A percentile compares a stretch with the other conserved stretches of the same genome.
phyloP scores from a whole-genome alignment of 2,113 vertebrate species.

The Phalacrocorax aristotelis region DNA sequence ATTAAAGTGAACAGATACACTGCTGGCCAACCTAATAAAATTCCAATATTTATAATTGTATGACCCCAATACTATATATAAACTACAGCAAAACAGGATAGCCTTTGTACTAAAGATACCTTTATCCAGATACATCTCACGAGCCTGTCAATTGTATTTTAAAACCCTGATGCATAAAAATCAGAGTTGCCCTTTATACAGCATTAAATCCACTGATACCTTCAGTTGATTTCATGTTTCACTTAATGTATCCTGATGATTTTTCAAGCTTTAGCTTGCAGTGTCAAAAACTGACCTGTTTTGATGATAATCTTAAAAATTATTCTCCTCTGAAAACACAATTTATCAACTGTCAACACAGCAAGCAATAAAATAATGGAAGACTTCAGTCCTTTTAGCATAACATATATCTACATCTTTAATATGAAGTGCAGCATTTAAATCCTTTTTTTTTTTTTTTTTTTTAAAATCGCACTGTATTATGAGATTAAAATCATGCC shows the following conservation, averaged over 20 bases:
- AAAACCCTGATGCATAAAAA: neutral
- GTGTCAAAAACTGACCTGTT: neutral
- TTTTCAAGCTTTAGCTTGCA: neutral
- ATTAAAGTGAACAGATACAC: neutral
- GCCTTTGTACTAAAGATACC: neutral
- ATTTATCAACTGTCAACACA: neutral
- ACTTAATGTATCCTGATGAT: neutral
- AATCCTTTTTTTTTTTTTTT: neutral
- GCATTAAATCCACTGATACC: neutral
- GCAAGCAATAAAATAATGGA: neutral
- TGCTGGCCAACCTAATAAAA: neutral
- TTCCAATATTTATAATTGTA: neutral
- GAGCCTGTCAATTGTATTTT: neutral
- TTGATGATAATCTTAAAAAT: neutral
- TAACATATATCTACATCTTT: neutral
- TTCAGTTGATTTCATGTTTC: neutral
- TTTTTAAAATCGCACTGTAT: neutral
- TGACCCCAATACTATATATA: neutral
- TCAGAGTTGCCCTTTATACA: neutral
- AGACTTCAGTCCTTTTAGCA: neutral
- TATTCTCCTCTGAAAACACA: neutral
- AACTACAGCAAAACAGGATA: neutral
- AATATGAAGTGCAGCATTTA: neutral
- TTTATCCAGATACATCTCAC: neutral
- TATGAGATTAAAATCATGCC: neutral